Evolutionary conservation across 2,888 invertebrate species (phyloP), one percentile per base, ranked within the genome.

Genomic region (Oasisia sp.): DNA sequence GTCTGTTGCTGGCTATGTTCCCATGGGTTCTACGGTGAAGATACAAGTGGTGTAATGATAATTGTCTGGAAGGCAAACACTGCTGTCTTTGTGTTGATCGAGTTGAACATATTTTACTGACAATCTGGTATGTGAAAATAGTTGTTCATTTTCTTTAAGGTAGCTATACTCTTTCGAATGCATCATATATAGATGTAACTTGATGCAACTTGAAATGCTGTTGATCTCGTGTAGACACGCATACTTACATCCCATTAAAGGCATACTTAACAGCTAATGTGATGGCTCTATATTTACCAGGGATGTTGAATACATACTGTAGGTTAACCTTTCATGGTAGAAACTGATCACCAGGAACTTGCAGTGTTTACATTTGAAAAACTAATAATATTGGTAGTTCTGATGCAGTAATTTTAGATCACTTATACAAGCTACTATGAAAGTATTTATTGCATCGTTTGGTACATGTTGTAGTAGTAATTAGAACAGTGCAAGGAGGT

Each of bases 321-420:
- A 74, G 74, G 74, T 74, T 74, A 74, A 74, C 74, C 14, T 50
- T 50, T 50, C 50, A 50, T 50, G 74, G 74, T 19, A n/a, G n/a
- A 74, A 19, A 74, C 74, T 74, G 19, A 74, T n/a, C 74, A 74
- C n/a, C 74, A 74, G n/a, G 14, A 19, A 74, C 14, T 74, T 7
- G 27, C 74, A 74, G 27, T 74, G 27, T 74, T 74, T 74, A 27
- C 74, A 74, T 74, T 74, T 74, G 74, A 27, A 19, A 19, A 74
- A 74, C 74, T 74, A 19, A 74, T 74, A 74, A 74, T 74, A 27
- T 74, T 74, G 74, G 74, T 19, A 74, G 19, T 74, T 74, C 27
- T 74, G 74, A 74, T 74, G 74, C 74, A 74, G 74, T 74, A 74
- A 74, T 74, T 74, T 74, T 74, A 74, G 74, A 74, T 74, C 74